Conservation (phyloP, 1,140 invertebrate genomes). For the Forficula auricularia region DNA sequence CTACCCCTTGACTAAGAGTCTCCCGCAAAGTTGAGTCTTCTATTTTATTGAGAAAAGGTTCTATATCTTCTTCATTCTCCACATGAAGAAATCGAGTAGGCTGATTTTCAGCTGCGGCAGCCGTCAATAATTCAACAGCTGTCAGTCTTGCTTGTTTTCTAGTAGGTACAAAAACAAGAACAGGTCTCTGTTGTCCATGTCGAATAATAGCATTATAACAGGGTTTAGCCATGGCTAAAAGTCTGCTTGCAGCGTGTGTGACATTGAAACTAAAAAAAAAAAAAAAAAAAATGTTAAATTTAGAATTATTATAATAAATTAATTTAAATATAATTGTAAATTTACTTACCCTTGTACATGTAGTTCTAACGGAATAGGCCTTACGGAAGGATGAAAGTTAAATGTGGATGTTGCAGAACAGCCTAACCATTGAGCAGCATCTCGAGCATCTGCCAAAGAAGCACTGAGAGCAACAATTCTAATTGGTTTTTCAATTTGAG, state of each 20-base stretch:
- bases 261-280: slow-evolving; percentile 76
- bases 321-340: background rate
- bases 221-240: slow-evolving; percentile 94
- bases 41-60: slow-evolving; percentile 73
- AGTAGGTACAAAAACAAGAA: slow-evolving; percentile 91
- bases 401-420: slow-evolving; percentile 83
- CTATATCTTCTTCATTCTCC: slow-evolving; percentile 66
- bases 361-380: slow-evolving; percentile 84
- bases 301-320: too few species aligned
- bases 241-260: slow-evolving; percentile 85
- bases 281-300: background rate
- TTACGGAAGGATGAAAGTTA: slow-evolving; percentile 95
- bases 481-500: slow-evolving; percentile 84
- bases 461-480: slow-evolving; percentile 90
- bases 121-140: slow-evolving; percentile 87
- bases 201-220: slow-evolving; percentile 87
- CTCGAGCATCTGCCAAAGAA: slow-evolving; percentile 85
- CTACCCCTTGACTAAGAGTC: slow-evolving; percentile 81
- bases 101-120: slow-evolving; percentile 72
- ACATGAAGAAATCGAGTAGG: slow-evolving; percentile 77
- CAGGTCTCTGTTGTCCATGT: slow-evolving; percentile 74
- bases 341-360: slow-evolving; percentile 52
- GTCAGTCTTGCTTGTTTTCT: slow-evolving; percentile 82
- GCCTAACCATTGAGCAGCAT: slow-evolving; percentile 92
- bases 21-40: slow-evolving; percentile 75